Evolutionary conservation across 2,888 invertebrate genomes (phyloP).

Genomic region (Heliconius sara): DNA sequence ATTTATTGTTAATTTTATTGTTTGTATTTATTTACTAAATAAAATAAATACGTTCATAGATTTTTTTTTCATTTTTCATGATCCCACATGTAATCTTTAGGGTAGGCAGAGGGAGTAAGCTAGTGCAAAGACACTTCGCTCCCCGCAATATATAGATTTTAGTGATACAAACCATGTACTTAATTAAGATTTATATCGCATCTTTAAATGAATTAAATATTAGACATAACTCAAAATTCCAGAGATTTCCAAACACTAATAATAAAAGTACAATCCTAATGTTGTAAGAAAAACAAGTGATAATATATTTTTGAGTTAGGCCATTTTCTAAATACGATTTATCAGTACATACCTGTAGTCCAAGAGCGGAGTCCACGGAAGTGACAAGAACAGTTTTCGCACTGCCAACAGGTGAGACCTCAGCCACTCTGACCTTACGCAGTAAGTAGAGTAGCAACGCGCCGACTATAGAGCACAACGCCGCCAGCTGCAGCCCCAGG

Average conservation of each 20-base stretch:
- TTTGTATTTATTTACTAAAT: neutral
- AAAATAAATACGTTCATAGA: neutral
- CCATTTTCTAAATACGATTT: neutral
- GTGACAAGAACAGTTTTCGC: slow-evolving; percentile 91
- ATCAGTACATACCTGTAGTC: slow-evolving; percentile 86
- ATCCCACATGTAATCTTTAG: no score
- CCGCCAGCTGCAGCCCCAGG: slow-evolving; percentile 91
- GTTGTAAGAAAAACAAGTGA: no score
- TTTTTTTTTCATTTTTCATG: no score
- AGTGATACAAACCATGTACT: no score
- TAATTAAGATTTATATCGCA: no score
- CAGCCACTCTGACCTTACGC: slow-evolving; percentile 87
- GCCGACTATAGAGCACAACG: slow-evolving; percentile 92
- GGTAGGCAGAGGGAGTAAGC: no score
- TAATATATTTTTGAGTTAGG: neutral
- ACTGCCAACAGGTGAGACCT: slow-evolving; percentile 84
- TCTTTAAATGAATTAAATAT: no score
- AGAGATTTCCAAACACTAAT: no score
- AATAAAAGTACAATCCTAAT: no score
- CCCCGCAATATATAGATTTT: no score
- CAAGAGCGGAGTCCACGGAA: slow-evolving; percentile 91
- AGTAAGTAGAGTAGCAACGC: slow-evolving; percentile 90
- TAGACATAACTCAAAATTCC: no score
- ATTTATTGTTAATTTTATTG: neutral
- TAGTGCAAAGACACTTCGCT: no score